phyloP scores from a whole-genome alignment of 1,140 invertebrate species.

The Proales similis region DNA sequence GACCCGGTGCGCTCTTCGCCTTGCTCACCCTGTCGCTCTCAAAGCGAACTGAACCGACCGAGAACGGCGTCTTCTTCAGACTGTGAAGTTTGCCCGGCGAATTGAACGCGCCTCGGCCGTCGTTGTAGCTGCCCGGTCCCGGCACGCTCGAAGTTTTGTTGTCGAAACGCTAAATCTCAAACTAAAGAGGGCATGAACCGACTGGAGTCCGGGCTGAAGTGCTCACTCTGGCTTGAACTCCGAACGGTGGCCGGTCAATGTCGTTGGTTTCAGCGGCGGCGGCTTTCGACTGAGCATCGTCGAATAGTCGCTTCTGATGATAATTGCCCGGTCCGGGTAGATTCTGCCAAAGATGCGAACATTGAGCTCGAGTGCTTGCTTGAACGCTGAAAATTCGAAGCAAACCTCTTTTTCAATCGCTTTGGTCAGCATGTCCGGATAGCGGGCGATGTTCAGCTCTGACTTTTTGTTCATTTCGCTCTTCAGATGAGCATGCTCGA shows the following conservation, averaged over 20 bases:
- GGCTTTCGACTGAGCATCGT: slow-evolving; percentile 42
- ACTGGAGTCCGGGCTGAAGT: background rate
- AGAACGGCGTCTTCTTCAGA: slow-evolving; percentile 51
- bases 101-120: slow-evolving; percentile 48
- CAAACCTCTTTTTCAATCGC: slow-evolving; percentile 48
- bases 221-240: slow-evolving; percentile 49
- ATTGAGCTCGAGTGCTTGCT: background rate
- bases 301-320: slow-evolving; percentile 47
- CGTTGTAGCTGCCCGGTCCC: slow-evolving; percentile 50
- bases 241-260: slow-evolving; percentile 52
- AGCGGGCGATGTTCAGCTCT: slow-evolving; percentile 48
- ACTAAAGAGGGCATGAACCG: slow-evolving; percentile 38
- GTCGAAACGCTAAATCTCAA: slow-evolving; percentile 45
- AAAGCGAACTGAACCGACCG: slow-evolving; percentile 49
- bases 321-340: slow-evolving; percentile 51
- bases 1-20: slow-evolving; percentile 42
- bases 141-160: slow-evolving; percentile 40
- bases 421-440: slow-evolving; percentile 47
- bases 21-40: background rate
- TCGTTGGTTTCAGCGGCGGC: slow-evolving; percentile 49
- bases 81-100: slow-evolving; percentile 45
- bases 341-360: slow-evolving; percentile 42
- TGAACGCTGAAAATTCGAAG: background rate
- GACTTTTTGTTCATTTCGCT: slow-evolving; percentile 41
- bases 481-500: slow-evolving; percentile 46